Base-by-base conservation (phyloP, 2,888 invertebrate genomes). In the Salticus scenicus region DNA sequence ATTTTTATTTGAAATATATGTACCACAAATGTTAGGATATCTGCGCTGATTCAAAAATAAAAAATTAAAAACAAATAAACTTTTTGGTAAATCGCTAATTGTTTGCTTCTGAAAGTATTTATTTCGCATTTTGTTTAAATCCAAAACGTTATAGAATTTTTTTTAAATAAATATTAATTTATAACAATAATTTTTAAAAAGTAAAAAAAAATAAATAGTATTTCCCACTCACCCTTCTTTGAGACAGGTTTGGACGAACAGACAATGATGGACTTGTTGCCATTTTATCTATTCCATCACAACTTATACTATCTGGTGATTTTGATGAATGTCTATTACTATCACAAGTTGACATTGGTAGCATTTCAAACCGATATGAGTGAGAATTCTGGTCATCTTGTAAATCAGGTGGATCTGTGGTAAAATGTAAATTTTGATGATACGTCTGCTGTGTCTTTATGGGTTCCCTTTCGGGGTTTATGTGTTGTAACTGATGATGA, bases 301-400 rank as follows among this genome's bases (percentile, higher is more conserved):
- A 37, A 42, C 20, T 33, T 17, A 85, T 20, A 14, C 74, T 78
- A 24, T 85, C 84, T 31, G 78, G 74, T 7, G 73, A 57, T 72
- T 73, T 64, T n/a, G 83, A 83, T 12, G 83, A 78, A 27, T 79
- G 74, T 12, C 84, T 85, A 30, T 85, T 78, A 42, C 84, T 78
- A 17, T 78, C 78, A 41, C 63, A 63, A 20, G 78, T 73, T n/a
- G 75, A 75, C 1, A 69, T 30, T 1, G 72, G 84, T 7, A 67
- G 66, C 77, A 78, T 77, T 12, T 79, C 84, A 17, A 69, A 74
- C 30, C 30, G 37, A 41, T 84, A 84, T 10, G 71, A 31, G 37
- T 84, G 73, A 0, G 70, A 71, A 20, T 51, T 69, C 17, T 78
- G 70, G 27, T 85, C 84, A 14, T 85, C 84, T 30, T 85, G 78